phyloP scores from a whole-genome alignment of 1,140 invertebrate genomes.

The Pseudomyrmex flavicornis region DNA sequence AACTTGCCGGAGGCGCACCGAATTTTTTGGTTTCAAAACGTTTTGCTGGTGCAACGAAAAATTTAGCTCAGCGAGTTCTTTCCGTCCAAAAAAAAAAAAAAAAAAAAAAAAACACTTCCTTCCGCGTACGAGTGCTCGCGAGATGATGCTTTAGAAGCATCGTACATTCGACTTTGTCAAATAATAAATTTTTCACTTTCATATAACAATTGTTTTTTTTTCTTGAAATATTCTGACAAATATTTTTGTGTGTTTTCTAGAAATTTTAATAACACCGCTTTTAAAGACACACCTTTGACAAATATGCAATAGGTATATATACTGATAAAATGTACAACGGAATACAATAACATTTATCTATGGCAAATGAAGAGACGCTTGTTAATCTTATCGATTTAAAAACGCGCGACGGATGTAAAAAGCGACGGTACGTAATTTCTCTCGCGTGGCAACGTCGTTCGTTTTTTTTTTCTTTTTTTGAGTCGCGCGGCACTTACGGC shows the following conservation, averaged over 20 bases:
- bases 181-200: too few relatives aligned
- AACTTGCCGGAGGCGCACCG: too few relatives aligned
- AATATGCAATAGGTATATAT: background rate
- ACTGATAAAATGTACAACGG: conserved; percentile 8
- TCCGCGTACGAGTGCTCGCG: too few relatives aligned
- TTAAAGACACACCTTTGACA: background rate
- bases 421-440: background rate
- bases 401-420: conserved; percentile 28
- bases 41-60: too few relatives aligned
- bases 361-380: conserved; percentile 17
- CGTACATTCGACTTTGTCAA: too few relatives aligned
- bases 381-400: conserved; percentile 22
- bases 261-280: background rate
- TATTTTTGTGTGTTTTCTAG: background rate
- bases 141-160: too few relatives aligned
- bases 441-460: conserved; percentile 16
- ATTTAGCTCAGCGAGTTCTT: too few relatives aligned
- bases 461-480: conserved; percentile 26
- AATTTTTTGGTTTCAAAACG: too few relatives aligned
- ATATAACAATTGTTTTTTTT: background rate
- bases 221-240: background rate
- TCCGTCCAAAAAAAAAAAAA: too few relatives aligned
- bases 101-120: too few relatives aligned
- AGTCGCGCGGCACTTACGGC: background rate
- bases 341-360: conserved; percentile 18